These are phyloP conservation scores for Ceuthmochares aereus DNA, from an alignment of 2,113 vertebrate genomes.

Conservation along the genomic window DNA sequence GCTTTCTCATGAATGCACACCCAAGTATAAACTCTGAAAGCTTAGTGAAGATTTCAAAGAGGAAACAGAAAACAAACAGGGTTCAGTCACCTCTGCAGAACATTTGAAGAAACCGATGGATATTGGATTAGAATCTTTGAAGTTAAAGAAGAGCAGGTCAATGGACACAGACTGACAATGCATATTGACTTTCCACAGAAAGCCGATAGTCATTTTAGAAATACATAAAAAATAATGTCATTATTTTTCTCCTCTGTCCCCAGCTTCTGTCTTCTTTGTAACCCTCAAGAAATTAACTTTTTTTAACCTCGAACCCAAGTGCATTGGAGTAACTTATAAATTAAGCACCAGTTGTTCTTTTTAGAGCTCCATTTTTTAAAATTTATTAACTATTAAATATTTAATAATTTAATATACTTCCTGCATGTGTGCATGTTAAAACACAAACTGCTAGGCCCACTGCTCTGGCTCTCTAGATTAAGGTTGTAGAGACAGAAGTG, in stretches of 20 bases:
- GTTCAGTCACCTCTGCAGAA: neutral
- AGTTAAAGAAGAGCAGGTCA: neutral
- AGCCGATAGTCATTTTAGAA: neutral
- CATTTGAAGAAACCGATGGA: neutral
- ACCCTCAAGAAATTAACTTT: neutral
- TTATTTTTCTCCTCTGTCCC: neutral
- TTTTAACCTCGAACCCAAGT: neutral
- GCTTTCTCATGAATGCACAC: neutral
- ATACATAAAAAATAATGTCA: neutral
- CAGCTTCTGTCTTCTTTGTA: neutral
- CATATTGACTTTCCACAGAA: neutral
- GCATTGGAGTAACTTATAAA: neutral
- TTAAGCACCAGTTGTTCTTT: neutral
- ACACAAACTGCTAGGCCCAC: neutral
- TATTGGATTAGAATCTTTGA: neutral
- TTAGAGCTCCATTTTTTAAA: neutral
- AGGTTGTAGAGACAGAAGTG: neutral
- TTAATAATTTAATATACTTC: neutral
- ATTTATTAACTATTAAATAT: neutral
- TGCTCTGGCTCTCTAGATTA: neutral
- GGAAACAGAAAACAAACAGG: neutral
- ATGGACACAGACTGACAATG: neutral
- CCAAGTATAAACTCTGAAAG: neutral
- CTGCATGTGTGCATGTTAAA: neutral
- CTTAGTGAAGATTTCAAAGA: neutral